Evolutionary conservation across 2,797 vertebrate genomes (phyloP).

Genomic region (Enteromius treurensis): DNA sequence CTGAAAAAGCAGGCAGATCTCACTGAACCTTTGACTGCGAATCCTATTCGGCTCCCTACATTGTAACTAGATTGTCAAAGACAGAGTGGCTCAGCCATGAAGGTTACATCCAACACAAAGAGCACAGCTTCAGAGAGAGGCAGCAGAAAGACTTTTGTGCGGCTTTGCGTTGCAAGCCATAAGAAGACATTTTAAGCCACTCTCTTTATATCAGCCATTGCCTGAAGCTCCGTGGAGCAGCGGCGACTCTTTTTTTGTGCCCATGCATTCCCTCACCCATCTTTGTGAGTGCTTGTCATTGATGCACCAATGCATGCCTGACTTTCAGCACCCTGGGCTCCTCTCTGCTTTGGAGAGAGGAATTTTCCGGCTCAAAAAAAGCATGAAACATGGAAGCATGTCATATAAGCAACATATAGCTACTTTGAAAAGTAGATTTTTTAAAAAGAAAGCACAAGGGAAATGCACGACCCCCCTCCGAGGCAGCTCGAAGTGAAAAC

Average conservation of each 20-base stretch:
- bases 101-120: constrained; percentile 58
- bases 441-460: neutral
- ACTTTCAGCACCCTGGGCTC: constrained; percentile 36
- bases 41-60: constrained; percentile 33
- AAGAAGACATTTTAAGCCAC: constrained; percentile 50
- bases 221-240: constrained; percentile 33
- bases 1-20: constrained; percentile 14
- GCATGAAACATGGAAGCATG: constrained; percentile 25
- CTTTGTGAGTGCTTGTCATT: constrained; percentile 35
- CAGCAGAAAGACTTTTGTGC: constrained; percentile 42
- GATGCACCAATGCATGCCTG: constrained; percentile 48
- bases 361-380: constrained; percentile 23
- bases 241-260: constrained; percentile 43
- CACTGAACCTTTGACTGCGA: constrained; percentile 37
- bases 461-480: neutral
- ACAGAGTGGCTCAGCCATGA: constrained; percentile 56
- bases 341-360: constrained; percentile 38
- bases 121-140: constrained; percentile 45
- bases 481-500: neutral
- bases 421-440: neutral
- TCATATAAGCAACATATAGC: constrained; percentile 11
- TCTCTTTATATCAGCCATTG: constrained; percentile 47
- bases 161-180: constrained; percentile 37
- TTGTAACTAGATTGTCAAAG: constrained; percentile 58
- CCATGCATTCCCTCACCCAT: constrained; percentile 40